A percentile compares a stretch with the other conserved stretches of the same genome.
Conservation (phyloP, 37 sponge, comb jelly and placozoan genomes). For the Aphrocallistes beatrix region DNA sequence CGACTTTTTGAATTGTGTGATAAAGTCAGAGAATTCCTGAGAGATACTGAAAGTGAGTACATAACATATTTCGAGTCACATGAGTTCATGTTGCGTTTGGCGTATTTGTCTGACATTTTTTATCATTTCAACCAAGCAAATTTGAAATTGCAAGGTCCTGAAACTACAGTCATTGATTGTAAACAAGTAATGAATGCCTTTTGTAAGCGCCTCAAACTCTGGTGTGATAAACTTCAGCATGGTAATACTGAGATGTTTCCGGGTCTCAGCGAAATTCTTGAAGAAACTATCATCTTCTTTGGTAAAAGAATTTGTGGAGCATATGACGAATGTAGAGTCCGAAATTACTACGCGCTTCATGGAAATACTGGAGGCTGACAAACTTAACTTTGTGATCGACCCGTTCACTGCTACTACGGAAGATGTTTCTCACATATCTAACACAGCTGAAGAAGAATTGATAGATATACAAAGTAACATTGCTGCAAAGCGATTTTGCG, state of each 20-base stretch:
- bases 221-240: not conserved
- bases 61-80: not conserved
- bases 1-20: not conserved
- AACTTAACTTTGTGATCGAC: not conserved
- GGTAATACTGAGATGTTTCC: not conserved
- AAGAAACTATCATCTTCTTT: not conserved
- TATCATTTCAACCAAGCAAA: slow-evolving; percentile 7
- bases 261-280: not conserved
- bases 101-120: not conserved
- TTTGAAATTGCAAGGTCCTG: not conserved
- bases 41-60: not conserved
- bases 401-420: not conserved
- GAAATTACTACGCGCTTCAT: slow-evolving; percentile 1
- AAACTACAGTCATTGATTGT: slow-evolving; percentile 13
- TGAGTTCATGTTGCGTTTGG: slow-evolving; percentile 9
- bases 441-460: slow-evolving; percentile 14
- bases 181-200: not conserved
- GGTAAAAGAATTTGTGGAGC: not conserved
- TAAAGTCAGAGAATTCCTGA: slow-evolving; percentile 13
- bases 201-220: slow-evolving; percentile 11
- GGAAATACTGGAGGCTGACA: not conserved
- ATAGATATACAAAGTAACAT: slow-evolving; percentile 8
- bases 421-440: not conserved
- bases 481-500: not conserved
- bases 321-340: not conserved